Conservation (phyloP, 1,140 invertebrate genomes). For the Drosophila ercepeae region DNA sequence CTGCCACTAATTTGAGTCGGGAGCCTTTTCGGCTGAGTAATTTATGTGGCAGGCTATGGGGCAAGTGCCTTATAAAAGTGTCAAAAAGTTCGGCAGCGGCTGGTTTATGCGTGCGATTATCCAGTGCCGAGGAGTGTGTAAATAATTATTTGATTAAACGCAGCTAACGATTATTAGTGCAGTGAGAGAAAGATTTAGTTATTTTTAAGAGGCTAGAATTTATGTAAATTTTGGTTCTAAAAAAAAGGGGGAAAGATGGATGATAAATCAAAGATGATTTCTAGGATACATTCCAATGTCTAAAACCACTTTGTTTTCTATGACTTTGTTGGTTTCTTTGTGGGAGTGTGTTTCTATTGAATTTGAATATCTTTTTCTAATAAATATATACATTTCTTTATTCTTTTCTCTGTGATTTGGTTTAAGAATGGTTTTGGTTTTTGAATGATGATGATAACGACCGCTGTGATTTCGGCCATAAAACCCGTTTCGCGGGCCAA, state of each 20-base stretch:
- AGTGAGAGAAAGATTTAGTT: not conserved
- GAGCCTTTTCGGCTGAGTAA: slow-evolving; percentile 67
- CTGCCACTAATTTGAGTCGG: slow-evolving; percentile 63
- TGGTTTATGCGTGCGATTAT: slow-evolving; percentile 71
- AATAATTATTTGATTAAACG: slow-evolving; percentile 64
- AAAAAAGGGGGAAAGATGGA: too few species aligned
- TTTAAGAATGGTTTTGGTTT: slow-evolving; percentile 2
- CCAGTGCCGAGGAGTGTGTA: slow-evolving; percentile 53
- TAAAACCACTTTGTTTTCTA: too few species aligned
- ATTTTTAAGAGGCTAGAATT: not conserved
- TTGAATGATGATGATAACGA: slow-evolving; percentile 54
- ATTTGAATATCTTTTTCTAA: too few species aligned
- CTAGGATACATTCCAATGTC: too few species aligned
- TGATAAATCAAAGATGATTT: too few species aligned
- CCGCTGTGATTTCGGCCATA: slow-evolving; percentile 33
- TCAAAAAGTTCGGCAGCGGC: slow-evolving; percentile 65
- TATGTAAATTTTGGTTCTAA: too few species aligned
- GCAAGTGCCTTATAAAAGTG: slow-evolving; percentile 80
- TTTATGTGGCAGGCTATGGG: slow-evolving; percentile 74
- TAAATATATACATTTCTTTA: not conserved
- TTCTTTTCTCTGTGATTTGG: not conserved
- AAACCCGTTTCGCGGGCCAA: slow-evolving; percentile 65
- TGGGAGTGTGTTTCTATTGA: too few species aligned
- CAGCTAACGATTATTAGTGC: slow-evolving; percentile 14
- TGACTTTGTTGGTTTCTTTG: too few species aligned